Conservation (phyloP, 1,140 invertebrate species). For the Hirudo medicinalis region DNA sequence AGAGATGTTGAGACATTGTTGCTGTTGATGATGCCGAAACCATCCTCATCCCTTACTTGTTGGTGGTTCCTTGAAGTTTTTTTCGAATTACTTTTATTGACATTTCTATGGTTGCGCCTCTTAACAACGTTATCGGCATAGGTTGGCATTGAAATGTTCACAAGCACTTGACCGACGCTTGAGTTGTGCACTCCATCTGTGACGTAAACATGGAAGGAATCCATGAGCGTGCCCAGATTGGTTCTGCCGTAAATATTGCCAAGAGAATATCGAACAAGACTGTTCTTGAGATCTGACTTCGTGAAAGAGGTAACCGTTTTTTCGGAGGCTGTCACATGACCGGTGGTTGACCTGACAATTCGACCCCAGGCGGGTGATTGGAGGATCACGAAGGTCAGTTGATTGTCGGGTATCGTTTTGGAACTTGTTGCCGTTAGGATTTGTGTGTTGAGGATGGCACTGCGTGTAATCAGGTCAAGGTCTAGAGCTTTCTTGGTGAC, state of each 20-base stretch:
- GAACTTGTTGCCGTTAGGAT: conserved; percentile 37
- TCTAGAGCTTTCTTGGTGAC: background rate
- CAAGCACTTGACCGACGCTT: conserved; percentile 33
- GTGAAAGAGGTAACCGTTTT: conserved; percentile 61
- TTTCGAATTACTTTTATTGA: background rate
- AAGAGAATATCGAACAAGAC: conserved; percentile 37
- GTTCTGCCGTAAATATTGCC: conserved; percentile 49
- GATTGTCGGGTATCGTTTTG: conserved; percentile 50
- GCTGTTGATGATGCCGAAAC: no score
- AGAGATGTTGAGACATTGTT: background rate
- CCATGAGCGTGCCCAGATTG: conserved; percentile 66
- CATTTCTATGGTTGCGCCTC: conserved; percentile 5
- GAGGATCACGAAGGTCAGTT: conserved; percentile 61
- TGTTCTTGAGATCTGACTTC: conserved; percentile 45
- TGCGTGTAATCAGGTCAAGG: conserved; percentile 20
- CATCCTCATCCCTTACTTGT: background rate
- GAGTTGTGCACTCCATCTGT: conserved; percentile 64
- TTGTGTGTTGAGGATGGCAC: conserved; percentile 31
- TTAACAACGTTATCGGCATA: conserved; percentile 28
- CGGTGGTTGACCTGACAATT: conserved; percentile 31
- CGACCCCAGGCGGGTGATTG: conserved; percentile 45
- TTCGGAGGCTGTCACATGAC: conserved; percentile 23
- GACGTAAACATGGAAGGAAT: conserved; percentile 69
- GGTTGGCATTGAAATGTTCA: conserved; percentile 41
- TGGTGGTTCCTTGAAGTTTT: background rate